Evolutionary conservation across 2,113 vertebrate species (phyloP), one percentile per base, ranked within the genome.

Genomic region (Paramormyrops kingsleyae): DNA sequence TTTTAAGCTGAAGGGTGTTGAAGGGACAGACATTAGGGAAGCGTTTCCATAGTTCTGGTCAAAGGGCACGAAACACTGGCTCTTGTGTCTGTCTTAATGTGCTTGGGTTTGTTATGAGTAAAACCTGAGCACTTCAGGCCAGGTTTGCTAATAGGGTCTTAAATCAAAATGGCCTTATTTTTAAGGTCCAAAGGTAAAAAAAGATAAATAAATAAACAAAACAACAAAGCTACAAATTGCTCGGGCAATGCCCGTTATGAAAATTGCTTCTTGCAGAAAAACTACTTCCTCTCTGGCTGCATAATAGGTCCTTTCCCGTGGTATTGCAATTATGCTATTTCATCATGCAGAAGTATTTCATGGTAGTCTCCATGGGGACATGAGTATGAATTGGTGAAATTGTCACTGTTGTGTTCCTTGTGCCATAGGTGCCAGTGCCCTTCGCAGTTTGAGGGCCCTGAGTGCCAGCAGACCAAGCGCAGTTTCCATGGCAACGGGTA

Each of bases 401-500:
- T 85, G 52, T 92, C 15, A 89, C 80, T 83, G 24, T 49, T 49
- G 59, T 89, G 49, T 84, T 47, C 93, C 86, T 17, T 88, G 70
- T 77, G 19, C 92, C 93, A 88, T 92, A 98, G 97, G 94, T 98
- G 97, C 93, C 96, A 96, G 74, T 98, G 97, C 92, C 95, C 96
- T 5, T 91, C 96, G 90, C 96, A 96, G 15, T 97, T 97, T 62
- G 96, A 97, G n/a, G 97, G 97, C 88, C 96, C 97, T 9, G 96
- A 97, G 88, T 98, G 97, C 95, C 97, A 98, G 94, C 97, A 97
- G 94, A 97, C 97, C 90, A 97, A 97, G 91, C 97, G 95, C 94
- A 97, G 97, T 96, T 98, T 98, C 96, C 96, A 96, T 91, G 96
- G 97, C 92, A 96, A 97, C 91, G 97, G 97, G 92, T 98, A 97